Evolutionary conservation across 2,888 invertebrate species (phyloP), one percentile per base, ranked within the genome.

Genomic region (Anthoptus insignis): DNA sequence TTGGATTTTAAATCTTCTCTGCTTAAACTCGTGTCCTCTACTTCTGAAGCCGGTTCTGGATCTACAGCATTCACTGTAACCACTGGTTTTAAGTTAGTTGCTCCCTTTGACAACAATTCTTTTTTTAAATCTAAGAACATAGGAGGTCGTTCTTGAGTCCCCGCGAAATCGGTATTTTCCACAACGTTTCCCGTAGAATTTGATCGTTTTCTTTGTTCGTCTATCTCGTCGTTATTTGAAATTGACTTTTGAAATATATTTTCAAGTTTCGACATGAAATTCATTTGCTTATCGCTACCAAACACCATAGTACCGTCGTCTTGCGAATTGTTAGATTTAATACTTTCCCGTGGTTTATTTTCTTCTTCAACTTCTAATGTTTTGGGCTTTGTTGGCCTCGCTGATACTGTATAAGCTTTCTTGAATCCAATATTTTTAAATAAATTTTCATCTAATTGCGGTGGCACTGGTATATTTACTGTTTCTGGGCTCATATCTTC

Each of bases 191-290:
- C 89, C 0, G 87, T 86, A 1, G 93, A 91, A 70, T 88, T 84
- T 0, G 92, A 93, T 64, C 91, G 78, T 68, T 76, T 82, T 65
- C 82, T 81, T 16, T 81, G 81, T 56, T 86, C 85, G 13, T 87
- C 86, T 0, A 80, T 86, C 37, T 87, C 88, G 32, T 73, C 76
- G 2, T 71, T 74, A 22, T 73, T 59, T 7, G 75, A 69, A 56
- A 88, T 86, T 78, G 88, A 85, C 39, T 78, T 89, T 72, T 91
- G 88, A 53, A 89, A 89, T 70, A 93, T 82, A 45, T 83, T 80
- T 22, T 89, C 88, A 32, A 93, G 72, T 76, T 92, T 93, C 0
- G 87, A 86, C 88, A 91, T 90, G 57, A 93, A 92, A 70, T 83
- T 76, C 54, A 88, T 78, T 72, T 81, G 80, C 60, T 78, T 78